Conservation (phyloP, 2,888 invertebrate species). For the Gymnocheta viridis region DNA sequence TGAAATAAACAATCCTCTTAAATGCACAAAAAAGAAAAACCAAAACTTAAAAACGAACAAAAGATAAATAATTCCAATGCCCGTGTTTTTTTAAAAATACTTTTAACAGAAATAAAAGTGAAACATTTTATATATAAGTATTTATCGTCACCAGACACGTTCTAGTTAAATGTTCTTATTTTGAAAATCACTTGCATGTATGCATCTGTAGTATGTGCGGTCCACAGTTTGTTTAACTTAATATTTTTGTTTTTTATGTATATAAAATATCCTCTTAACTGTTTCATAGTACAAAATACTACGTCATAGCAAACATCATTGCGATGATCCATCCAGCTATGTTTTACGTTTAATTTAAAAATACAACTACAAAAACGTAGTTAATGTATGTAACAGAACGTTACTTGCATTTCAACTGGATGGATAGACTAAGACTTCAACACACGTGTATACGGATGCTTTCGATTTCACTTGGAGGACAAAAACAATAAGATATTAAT, state of each 20-base stretch:
- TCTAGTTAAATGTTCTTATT: slow-evolving; percentile 33
- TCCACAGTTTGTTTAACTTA: slow-evolving; percentile 2
- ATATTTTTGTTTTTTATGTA: slow-evolving; percentile 3
- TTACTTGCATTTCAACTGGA: slow-evolving; percentile 25
- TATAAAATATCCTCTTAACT: slow-evolving; percentile 42
- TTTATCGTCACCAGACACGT: slow-evolving; percentile 22
- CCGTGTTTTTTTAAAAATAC: slow-evolving; percentile 5
- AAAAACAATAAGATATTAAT: slow-evolving; percentile 11
- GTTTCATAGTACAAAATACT: slow-evolving; percentile 15
- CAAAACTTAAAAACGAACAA: neutral
- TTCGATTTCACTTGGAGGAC: slow-evolving; percentile 4
- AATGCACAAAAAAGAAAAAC: slow-evolving; percentile 38
- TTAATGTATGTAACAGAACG: neutral
- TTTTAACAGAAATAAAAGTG: slow-evolving; percentile 35
- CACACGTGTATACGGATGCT: neutral
- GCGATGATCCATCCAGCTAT: slow-evolving; percentile 16
- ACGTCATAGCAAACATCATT: slow-evolving; percentile 8
- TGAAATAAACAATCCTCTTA: slow-evolving; percentile 5
- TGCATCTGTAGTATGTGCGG: neutral
- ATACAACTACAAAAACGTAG: neutral
- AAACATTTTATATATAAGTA: neutral
- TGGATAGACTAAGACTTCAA: neutral
- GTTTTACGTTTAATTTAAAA: slow-evolving; percentile 42
- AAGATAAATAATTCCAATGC: slow-evolving; percentile 35
- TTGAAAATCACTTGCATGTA: neutral